Percentiles rank a stretch among this genome's conserved stretches.
These are phyloP conservation scores for Achatina immaculata DNA, from an alignment of 1,140 invertebrate genomes.

Conservation along the genomic window DNA sequence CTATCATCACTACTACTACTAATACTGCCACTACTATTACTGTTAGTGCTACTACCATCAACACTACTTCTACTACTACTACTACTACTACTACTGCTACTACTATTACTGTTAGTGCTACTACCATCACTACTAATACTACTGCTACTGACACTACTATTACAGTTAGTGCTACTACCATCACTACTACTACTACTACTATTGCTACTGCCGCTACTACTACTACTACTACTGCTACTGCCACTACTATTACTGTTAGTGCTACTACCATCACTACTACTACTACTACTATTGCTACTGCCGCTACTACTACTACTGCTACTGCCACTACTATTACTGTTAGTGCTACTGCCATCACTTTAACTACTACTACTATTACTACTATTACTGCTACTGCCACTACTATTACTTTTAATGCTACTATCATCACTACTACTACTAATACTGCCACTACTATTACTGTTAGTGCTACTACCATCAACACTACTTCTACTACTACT, in stretches of 20 bases:
- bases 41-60: too few relatives aligned
- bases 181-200: too few relatives aligned
- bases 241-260: neutral
- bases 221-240: conserved; percentile 3
- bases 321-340: neutral
- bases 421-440: conserved; percentile 17
- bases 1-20: conserved; percentile 12
- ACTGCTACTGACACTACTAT: too few relatives aligned
- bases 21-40: too few relatives aligned
- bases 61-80: too few relatives aligned
- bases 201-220: neutral
- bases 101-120: too few relatives aligned
- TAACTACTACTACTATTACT: conserved; percentile 26
- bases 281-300: conserved; percentile 25
- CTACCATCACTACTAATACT: too few relatives aligned
- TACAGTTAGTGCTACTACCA: too few relatives aligned
- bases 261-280: conserved; percentile 6
- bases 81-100: too few relatives aligned
- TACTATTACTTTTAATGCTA: conserved; percentile 4
- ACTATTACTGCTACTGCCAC: conserved; percentile 20
- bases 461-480: conserved; percentile 21
- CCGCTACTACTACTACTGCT: neutral
- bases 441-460: conserved; percentile 29
- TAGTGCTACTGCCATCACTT: conserved; percentile 2
- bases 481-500: too few relatives aligned